Evolutionary conservation across 2,888 invertebrate genomes (phyloP).

Genomic region (Schizaphis graminum): DNA sequence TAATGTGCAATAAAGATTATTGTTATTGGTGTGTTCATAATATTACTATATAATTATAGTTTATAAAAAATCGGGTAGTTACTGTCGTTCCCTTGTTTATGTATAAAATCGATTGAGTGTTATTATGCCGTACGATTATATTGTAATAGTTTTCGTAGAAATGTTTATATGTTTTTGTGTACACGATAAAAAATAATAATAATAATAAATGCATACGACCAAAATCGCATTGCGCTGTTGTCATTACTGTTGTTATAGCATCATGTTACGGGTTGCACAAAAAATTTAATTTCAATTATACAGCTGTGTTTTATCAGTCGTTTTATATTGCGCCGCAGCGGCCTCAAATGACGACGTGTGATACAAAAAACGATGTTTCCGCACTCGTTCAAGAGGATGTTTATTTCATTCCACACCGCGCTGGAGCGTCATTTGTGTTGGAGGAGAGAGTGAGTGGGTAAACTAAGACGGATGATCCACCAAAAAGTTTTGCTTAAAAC

Average conservation of each 20-base stretch:
- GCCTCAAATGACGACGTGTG: not conserved
- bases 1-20: not conserved
- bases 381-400: not conserved
- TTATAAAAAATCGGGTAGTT: not conserved
- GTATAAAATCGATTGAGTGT: not conserved
- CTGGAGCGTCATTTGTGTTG: not conserved
- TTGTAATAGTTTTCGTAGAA: constrained; percentile 23
- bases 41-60: not conserved
- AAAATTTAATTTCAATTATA: not conserved
- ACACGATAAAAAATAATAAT: constrained; percentile 8
- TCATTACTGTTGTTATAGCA: not conserved
- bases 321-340: not conserved
- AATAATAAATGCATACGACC: constrained; percentile 8
- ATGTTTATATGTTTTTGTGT: constrained; percentile 32
- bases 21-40: not conserved
- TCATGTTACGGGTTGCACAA: not conserved
- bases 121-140: not conserved
- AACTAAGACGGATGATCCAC: not conserved
- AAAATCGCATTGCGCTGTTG: not conserved
- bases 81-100: not conserved
- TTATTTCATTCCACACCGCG: not conserved
- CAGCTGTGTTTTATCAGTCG: not conserved
- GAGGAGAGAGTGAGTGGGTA: not conserved
- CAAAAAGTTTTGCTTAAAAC: too few species aligned
- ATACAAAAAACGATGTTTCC: not conserved